Conservation (phyloP, 2,797 vertebrate genomes). For the Clarias platycephalus region DNA sequence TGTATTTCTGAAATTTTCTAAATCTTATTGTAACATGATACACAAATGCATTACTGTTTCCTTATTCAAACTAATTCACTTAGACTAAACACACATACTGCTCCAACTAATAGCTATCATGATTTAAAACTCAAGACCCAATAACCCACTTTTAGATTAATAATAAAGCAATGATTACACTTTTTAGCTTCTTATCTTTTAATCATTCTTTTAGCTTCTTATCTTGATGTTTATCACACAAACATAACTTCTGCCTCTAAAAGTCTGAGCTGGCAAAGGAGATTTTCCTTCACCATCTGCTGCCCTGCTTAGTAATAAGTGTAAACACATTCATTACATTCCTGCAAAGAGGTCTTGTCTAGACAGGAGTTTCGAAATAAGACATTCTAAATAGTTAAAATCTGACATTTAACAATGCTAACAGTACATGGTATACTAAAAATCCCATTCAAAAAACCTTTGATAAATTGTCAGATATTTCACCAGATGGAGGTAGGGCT, state of each 20-base stretch:
- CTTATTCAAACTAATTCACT: neutral
- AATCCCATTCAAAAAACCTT: neutral
- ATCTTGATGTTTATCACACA: neutral
- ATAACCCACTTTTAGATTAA: neutral
- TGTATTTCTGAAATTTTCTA: neutral
- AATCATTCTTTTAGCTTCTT: neutral
- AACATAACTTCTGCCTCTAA: neutral
- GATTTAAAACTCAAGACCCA: neutral
- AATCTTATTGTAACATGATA: neutral
- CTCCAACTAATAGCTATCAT: neutral
- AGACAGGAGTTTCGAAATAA: neutral
- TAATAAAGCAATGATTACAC: neutral
- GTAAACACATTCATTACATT: slow-evolving; percentile 9
- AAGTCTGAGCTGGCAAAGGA: neutral
- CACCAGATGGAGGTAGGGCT: slow-evolving; percentile 50
- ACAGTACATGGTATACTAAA: neutral
- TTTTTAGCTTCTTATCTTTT: neutral
- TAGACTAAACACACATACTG: neutral
- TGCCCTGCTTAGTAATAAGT: neutral
- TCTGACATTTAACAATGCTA: neutral
- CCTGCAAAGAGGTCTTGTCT: neutral
- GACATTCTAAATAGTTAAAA: neutral
- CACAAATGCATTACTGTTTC: neutral
- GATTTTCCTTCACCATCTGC: neutral
- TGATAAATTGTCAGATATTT: slow-evolving; percentile 26